These are phyloP conservation scores for Punctoribates punctum DNA, from an alignment of 2,888 invertebrate genomes.

Conservation along the genomic window DNA sequence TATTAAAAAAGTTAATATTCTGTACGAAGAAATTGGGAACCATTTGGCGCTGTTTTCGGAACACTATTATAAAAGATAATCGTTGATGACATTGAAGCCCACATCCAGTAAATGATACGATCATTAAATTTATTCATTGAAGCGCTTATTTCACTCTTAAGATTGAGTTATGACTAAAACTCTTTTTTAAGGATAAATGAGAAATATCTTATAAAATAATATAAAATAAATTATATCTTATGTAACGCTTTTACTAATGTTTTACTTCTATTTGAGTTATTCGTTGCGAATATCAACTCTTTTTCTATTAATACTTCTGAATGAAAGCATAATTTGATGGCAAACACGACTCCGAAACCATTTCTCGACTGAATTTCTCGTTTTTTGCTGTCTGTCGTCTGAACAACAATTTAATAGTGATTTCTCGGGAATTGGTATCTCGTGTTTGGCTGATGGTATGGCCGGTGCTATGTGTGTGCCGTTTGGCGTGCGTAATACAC, in stretches of 20 bases:
- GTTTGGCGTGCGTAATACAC: constrained; percentile 35
- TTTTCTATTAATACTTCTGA: constrained; percentile 17
- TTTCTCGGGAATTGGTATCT: constrained; percentile 16
- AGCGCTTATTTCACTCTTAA: background rate
- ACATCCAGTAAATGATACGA: constrained; percentile 35
- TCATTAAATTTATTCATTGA: constrained; percentile 16
- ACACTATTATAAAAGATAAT: constrained; percentile 19
- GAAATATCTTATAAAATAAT: background rate
- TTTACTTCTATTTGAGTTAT: too few relatives aligned
- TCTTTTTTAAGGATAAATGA: background rate
- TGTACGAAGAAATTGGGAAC: background rate
- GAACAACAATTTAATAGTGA: constrained; percentile 25
- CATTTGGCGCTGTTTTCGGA: constrained; percentile 4
- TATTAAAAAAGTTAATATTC: constrained; percentile 28
- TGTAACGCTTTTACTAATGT: too few relatives aligned
- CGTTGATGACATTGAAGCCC: constrained; percentile 31
- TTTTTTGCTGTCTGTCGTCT: background rate
- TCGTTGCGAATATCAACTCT: background rate
- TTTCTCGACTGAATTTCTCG: constrained; percentile 4
- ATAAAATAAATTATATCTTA: constrained; percentile 2
- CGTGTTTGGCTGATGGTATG: constrained; percentile 17
- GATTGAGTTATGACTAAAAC: background rate
- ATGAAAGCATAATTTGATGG: constrained; percentile 4
- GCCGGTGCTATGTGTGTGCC: background rate
- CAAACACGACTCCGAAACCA: background rate